A percentile compares a stretch with the other conserved stretches of the same genome.
Evolutionary conservation across 2,888 invertebrate species (phyloP).

Genomic region (Amiota minor): DNA sequence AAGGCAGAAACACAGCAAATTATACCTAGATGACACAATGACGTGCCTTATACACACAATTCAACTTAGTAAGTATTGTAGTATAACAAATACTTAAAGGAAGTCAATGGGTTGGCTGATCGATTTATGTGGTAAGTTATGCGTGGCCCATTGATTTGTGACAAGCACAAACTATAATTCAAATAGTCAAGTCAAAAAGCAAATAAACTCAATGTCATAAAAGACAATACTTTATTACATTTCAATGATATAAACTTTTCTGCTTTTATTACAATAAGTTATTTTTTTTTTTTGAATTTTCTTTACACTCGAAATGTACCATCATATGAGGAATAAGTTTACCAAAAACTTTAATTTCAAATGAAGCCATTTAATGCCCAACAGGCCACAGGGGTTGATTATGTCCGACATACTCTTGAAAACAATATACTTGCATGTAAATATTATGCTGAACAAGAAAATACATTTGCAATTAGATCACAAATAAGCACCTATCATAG

Average conservation of each 20-base stretch:
- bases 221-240: too few species aligned
- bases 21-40: conserved; percentile 52
- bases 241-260: too few species aligned
- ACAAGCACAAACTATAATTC: background rate
- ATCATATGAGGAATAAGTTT: background rate
- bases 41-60: conserved; percentile 66
- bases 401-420: background rate
- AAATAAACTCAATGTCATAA: background rate
- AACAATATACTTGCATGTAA: background rate
- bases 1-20: conserved; percentile 18
- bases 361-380: background rate
- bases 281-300: background rate
- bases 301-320: background rate
- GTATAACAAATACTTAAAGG: too few species aligned
- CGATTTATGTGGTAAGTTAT: conserved; percentile 48
- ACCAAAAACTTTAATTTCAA: background rate
- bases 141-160: conserved; percentile 49
- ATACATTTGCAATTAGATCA: background rate
- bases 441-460: background rate
- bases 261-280: too few species aligned
- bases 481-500: background rate
- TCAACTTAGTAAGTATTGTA: conserved; percentile 46
- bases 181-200: background rate
- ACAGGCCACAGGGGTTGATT: background rate
- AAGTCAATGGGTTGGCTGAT: too few species aligned